Evolutionary conservation across 2,888 invertebrate species (phyloP).

Genomic region (Ophion ellenae): DNA sequence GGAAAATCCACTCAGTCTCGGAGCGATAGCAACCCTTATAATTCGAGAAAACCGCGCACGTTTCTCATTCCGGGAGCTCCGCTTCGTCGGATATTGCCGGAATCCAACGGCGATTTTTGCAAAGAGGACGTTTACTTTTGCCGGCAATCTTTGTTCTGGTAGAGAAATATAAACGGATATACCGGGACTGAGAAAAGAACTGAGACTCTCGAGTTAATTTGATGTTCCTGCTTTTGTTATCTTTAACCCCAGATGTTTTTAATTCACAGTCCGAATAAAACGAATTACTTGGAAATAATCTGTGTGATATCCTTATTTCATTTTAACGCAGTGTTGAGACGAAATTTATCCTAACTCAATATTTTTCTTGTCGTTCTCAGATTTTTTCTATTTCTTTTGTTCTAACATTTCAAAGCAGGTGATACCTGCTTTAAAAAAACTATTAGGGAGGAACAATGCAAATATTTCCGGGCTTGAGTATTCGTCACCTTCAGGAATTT

Average conservation of each 20-base stretch:
- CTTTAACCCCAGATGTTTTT: conserved; percentile 26
- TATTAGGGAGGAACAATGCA: no score
- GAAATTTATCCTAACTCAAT: no score
- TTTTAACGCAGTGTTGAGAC: neutral
- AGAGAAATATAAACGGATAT: conserved; percentile 65
- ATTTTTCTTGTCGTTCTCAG: no score
- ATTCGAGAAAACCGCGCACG: conserved; percentile 74
- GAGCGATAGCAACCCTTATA: conserved; percentile 70
- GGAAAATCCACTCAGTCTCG: conserved; percentile 28
- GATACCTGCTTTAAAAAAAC: no score
- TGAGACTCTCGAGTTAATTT: conserved; percentile 56
- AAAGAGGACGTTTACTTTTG: conserved; percentile 64
- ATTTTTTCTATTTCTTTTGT: no score
- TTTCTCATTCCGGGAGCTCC: conserved; percentile 64
- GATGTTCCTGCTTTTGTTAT: conserved; percentile 23
- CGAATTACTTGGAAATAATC: neutral
- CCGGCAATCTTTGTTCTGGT: conserved; percentile 63
- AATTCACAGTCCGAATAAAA: neutral
- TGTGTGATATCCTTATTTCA: no score
- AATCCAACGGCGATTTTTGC: conserved; percentile 67
- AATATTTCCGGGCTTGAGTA: neutral
- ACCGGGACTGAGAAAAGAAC: conserved; percentile 42
- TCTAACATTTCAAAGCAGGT: no score
- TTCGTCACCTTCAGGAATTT: neutral
- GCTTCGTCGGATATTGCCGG: conserved; percentile 35